Conservation (phyloP, 2,888 invertebrate species). For the Hemicrepidius hirtus region DNA sequence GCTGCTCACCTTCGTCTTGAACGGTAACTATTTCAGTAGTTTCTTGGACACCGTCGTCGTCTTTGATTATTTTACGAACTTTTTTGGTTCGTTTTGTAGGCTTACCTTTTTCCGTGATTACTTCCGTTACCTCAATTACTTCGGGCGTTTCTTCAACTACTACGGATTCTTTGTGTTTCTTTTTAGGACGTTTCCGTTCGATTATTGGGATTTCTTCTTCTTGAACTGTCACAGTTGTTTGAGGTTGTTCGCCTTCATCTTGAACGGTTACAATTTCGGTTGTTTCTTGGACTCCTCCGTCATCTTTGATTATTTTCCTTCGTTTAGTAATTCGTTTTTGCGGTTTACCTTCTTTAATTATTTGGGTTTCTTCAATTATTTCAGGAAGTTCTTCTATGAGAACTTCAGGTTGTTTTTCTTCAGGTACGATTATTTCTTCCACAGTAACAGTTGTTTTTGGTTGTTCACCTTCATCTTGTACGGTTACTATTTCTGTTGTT, state of each 20-base stretch:
- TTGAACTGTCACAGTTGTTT: constrained; percentile 51
- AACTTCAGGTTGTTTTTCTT: neutral
- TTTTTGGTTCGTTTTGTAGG: constrained; percentile 61
- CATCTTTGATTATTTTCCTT: constrained; percentile 58
- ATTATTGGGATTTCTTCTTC: constrained; percentile 44
- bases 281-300: constrained; percentile 62
- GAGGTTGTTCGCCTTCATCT: constrained; percentile 54
- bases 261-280: constrained; percentile 52
- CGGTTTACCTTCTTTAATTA: constrained; percentile 57
- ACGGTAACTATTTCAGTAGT: constrained; percentile 55
- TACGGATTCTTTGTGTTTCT: constrained; percentile 50
- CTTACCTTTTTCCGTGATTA: constrained; percentile 62
- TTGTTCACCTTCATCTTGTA: constrained; percentile 67
- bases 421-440: constrained; percentile 42
- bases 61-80: constrained; percentile 54
- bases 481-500: constrained; percentile 67
- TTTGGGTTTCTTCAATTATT: constrained; percentile 59
- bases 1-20: constrained; percentile 60
- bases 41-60: constrained; percentile 59
- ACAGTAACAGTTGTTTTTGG: constrained; percentile 69
- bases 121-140: constrained; percentile 63
- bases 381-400: constrained; percentile 57
- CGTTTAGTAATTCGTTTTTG: constrained; percentile 67
- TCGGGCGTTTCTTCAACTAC: constrained; percentile 60
- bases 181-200: constrained; percentile 43